phyloP scores from a whole-genome alignment of 2,797 vertebrate species.

The Anguilla pacifica region DNA sequence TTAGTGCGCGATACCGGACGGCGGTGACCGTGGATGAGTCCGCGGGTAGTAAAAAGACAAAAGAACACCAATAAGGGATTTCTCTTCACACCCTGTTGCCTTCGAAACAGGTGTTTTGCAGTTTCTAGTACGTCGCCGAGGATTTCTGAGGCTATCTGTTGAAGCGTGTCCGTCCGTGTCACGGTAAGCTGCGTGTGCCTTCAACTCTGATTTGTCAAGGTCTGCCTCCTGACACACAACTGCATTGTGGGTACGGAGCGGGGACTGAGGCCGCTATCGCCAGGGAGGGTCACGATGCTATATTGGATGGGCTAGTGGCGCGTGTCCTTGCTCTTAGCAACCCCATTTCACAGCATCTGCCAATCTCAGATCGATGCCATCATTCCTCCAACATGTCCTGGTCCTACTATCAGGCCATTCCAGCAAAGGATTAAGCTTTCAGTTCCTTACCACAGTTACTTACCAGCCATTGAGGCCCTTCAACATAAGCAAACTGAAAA shows the following conservation, averaged over 20 bases:
- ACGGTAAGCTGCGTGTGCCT: neutral
- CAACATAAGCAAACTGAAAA: neutral
- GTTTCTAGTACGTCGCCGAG: neutral
- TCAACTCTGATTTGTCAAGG: slow-evolving; percentile 16
- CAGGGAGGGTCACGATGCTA: slow-evolving; percentile 8
- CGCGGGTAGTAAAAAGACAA: neutral
- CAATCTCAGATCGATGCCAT: slow-evolving; percentile 11
- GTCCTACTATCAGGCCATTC: neutral
- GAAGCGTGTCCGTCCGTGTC: neutral
- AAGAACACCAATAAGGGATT: slow-evolving; percentile 7
- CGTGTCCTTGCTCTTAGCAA: neutral
- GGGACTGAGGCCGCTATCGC: slow-evolving; percentile 19
- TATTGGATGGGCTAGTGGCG: neutral
- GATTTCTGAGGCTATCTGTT: neutral
- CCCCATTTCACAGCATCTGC: slow-evolving; percentile 23
- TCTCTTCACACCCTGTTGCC: slow-evolving; percentile 4
- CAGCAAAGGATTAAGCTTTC: neutral
- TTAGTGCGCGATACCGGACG: slow-evolving; percentile 10
- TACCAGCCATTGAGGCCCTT: neutral
- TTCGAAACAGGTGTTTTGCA: neutral
- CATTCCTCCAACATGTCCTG: neutral
- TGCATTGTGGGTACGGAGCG: slow-evolving; percentile 20
- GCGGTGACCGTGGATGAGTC: slow-evolving; percentile 6
- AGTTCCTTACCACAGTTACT: neutral
- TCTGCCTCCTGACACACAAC: slow-evolving; percentile 10